Conservation (phyloP, 2,888 invertebrate genomes). For the Erpobdella octoculata region DNA sequence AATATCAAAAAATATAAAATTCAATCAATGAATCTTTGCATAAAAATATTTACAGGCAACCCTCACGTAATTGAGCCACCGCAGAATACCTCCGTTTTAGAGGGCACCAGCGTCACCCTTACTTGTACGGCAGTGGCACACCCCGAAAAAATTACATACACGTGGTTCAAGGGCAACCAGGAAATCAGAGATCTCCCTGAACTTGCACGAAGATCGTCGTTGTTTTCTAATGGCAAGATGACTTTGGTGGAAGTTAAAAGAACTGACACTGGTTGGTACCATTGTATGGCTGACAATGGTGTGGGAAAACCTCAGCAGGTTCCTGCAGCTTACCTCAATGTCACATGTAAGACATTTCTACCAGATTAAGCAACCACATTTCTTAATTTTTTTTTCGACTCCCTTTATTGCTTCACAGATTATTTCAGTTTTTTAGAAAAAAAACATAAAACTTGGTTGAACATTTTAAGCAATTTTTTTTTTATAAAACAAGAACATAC, state of each 20-base stretch:
- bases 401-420: not conserved
- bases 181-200: constrained; percentile 26
- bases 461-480: too few species aligned
- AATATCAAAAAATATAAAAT: not conserved
- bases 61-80: not conserved
- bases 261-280: constrained; percentile 87
- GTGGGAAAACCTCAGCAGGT: constrained; percentile 87
- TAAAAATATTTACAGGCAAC: not conserved
- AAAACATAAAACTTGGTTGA: too few species aligned
- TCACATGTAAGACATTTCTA: constrained; percentile 71
- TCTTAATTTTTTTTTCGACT: not conserved
- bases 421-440: too few species aligned
- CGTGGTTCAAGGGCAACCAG: constrained; percentile 30
- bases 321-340: constrained; percentile 82
- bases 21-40: not conserved
- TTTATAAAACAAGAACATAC: too few species aligned
- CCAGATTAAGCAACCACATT: not conserved
- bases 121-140: constrained; percentile 84
- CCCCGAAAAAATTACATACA: constrained; percentile 72
- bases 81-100: constrained; percentile 83
- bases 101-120: constrained; percentile 88
- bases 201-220: constrained; percentile 75
- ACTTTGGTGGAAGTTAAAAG: constrained; percentile 86
- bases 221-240: constrained; percentile 77
- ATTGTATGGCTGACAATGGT: constrained; percentile 91